Evolutionary conservation across 37 sponge, comb jelly and placozoan genomes (phyloP).

Genomic region (Aplysina aerophoba): DNA sequence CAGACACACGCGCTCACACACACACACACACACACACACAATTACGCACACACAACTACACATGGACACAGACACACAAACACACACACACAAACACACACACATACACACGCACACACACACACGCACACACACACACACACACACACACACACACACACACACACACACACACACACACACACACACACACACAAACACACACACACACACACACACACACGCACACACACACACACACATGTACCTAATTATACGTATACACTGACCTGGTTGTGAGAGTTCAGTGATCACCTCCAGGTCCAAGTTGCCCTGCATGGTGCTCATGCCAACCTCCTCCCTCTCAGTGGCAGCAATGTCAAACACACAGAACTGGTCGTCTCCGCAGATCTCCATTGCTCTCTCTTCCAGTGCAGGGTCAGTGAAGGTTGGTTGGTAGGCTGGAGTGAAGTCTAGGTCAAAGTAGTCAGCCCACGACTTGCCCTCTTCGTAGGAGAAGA

Average conservation of each 20-base stretch:
- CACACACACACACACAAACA: too few species aligned
- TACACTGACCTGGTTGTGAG: constrained; percentile 58
- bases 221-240: not conserved
- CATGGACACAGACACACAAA: too few species aligned
- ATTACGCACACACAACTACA: too few species aligned
- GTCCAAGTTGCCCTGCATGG: constrained; percentile 36
- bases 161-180: too few species aligned
- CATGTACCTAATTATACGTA: not conserved
- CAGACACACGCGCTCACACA: too few species aligned
- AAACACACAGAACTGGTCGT: constrained; percentile 61
- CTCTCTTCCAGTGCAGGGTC: constrained; percentile 36
- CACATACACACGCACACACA: too few species aligned
- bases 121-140: too few species aligned
- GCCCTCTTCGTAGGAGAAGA: constrained; percentile 49
- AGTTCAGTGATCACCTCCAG: constrained; percentile 44
- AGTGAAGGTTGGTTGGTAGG: constrained; percentile 49
- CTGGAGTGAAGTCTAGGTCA: constrained; percentile 51
- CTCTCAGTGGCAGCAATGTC: constrained; percentile 66
- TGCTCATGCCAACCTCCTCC: constrained; percentile 54
- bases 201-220: not conserved
- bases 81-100: too few species aligned
- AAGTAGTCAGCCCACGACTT: constrained; percentile 57
- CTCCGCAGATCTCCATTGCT: constrained; percentile 49
- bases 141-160: too few species aligned
- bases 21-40: too few species aligned